A percentile compares a stretch with the other conserved stretches of the same genome.
phyloP scores from a whole-genome alignment of 1,140 invertebrate species.

The Drosophila littoralis region DNA sequence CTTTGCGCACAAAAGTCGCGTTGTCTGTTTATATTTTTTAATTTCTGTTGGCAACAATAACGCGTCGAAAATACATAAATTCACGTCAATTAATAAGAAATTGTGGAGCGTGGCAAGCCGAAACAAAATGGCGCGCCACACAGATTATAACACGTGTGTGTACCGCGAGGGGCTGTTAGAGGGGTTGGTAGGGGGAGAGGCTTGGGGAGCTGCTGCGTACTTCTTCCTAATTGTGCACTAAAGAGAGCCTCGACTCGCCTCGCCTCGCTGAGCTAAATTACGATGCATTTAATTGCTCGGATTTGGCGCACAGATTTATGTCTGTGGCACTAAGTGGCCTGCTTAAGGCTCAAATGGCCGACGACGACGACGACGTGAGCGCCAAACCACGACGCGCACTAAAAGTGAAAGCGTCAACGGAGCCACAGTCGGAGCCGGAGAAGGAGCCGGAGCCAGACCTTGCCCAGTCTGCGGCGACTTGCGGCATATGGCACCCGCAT shows the following conservation, averaged over 20 bases:
- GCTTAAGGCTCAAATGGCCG: constrained; percentile 82
- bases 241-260: constrained; percentile 46
- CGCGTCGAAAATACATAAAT: constrained; percentile 81
- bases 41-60: constrained; percentile 75
- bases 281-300: constrained; percentile 83
- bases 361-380: constrained; percentile 57
- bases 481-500: constrained; percentile 38
- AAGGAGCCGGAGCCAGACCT: no score
- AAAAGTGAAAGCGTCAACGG: constrained; percentile 70
- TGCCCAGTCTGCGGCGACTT: background rate
- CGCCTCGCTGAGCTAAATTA: constrained; percentile 60
- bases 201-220: constrained; percentile 60
- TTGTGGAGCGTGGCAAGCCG: constrained; percentile 69
- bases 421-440: constrained; percentile 12
- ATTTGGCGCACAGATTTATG: constrained; percentile 82
- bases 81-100: constrained; percentile 81
- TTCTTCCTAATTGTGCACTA: constrained; percentile 78
- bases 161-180: constrained; percentile 12
- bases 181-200: background rate
- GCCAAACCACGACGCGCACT: constrained; percentile 45
- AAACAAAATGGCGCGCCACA: constrained; percentile 61
- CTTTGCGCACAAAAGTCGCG: constrained; percentile 38
- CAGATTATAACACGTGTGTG: constrained; percentile 58
- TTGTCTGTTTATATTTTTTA: constrained; percentile 80
- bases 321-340: constrained; percentile 79